A percentile compares a stretch with the other conserved stretches of the same genome.
These are phyloP conservation scores for Sabellastarte sp. DNA, from an alignment of 2,888 invertebrate genomes.

Conservation along the genomic window DNA sequence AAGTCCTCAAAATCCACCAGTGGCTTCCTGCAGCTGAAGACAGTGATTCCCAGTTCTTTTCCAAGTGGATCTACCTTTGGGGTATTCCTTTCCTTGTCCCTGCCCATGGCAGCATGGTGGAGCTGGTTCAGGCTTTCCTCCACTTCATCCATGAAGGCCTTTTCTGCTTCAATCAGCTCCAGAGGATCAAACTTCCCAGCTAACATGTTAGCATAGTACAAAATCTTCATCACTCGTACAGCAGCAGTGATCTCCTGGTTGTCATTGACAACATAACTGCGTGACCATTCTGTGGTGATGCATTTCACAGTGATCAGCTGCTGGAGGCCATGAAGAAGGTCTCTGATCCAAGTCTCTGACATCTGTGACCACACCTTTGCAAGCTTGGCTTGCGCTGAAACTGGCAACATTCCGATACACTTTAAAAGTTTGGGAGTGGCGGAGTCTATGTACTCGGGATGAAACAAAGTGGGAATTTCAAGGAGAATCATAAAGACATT, in stretches of 20 bases:
- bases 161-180: conserved; percentile 47
- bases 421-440: conserved; percentile 73
- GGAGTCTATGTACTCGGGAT: conserved; percentile 76
- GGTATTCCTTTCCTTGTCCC: conserved; percentile 49
- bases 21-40: conserved; percentile 80
- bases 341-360: conserved; percentile 21
- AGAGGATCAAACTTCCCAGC: conserved; percentile 66
- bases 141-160: conserved; percentile 28
- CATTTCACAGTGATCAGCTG: conserved; percentile 84
- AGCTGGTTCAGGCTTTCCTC: conserved; percentile 40
- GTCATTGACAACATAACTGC: conserved; percentile 74
- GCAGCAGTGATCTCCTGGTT: conserved; percentile 79
- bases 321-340: conserved; percentile 65
- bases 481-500: conserved; percentile 74
- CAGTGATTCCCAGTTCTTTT: conserved; percentile 72
- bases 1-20: conserved; percentile 84
- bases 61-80: conserved; percentile 63
- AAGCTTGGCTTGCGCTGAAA: conserved; percentile 75
- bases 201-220: conserved; percentile 77
- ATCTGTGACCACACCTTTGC: conserved; percentile 75
- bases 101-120: conserved; percentile 48
- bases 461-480: conserved; percentile 69
- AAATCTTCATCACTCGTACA: conserved; percentile 79
- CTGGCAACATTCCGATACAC: conserved; percentile 73
- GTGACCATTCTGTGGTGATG: conserved; percentile 68